Base-by-base conservation (phyloP, 2,113 vertebrate species). In the Channa argus region DNA sequence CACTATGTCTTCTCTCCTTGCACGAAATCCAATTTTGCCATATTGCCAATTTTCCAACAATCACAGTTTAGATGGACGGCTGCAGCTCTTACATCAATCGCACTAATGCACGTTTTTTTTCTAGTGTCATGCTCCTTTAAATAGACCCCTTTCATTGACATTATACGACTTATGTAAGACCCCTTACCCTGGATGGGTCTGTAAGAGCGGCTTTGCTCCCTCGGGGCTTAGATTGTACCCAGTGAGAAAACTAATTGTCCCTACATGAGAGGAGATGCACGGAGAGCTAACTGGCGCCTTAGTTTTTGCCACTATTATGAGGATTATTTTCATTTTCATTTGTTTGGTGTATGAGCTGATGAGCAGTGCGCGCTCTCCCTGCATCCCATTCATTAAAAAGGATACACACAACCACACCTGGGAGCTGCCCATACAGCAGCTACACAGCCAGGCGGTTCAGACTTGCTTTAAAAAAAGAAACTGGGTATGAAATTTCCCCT, bases 91-190 rank as follows among this genome's bases (percentile, higher is more conserved):
- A 3, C 54, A 73, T 83, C 44, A 84, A 55, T 81, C 34, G 24
- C 66, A 56, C 68, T 41, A 36, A 58, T 67, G 63, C 14, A 52
- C 3, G 10, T 71, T 79, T 13, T 74, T 77, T 77, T 69, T 50
- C 14, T 51, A 50, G 2, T 82, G 62, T 77, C 68, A 82, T 89
- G 79, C 64, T 68, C 44, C 61, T 86, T 84, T 74, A 82, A 77
- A 84, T 71, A 62, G 71, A 75, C 54, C 73, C 55, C 82, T 87
- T 88, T 86, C 91, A 90, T 86, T 93, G 90, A 91, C 91, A 91
- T 92, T 91, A 89, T 81, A 73, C 12, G 63, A 84, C 80, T 85
- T 94, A 94, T 54, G 50, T 92, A 93, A 93, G 79, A 79, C 77
- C 79, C 77, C 78, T 74, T 83, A 24, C 76, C 83, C 71, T 75